Evolutionary conservation across 1,140 invertebrate species (phyloP), one percentile per base, ranked within the genome.

Genomic region (Macrocentrus cingulum): DNA sequence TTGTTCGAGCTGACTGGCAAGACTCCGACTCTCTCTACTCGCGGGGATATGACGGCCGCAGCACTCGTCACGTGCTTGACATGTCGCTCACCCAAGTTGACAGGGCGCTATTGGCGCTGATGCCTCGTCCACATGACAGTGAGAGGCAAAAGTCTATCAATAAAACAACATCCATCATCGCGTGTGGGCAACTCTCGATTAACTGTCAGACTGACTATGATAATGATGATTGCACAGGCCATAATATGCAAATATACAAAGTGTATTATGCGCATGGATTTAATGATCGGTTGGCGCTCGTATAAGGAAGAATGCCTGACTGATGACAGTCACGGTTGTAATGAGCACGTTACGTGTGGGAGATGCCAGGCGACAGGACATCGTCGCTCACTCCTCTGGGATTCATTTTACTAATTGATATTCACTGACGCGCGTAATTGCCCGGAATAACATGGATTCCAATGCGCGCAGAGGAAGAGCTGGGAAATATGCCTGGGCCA

Each of bases 381-480:
- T 48, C 4, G 8, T 25, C 13, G n/a, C 45, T 25, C 11, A 13
- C n/a, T 44, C 13, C 37, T n/a, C n/a, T 8, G 8, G 16, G 32
- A 48, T 48, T 23, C 61, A 57, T 66, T 62, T 60, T 70, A 66
- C 75, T 77, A 78, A 78, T 78, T 77, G 71, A 74, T 72, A 78
- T 74, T 75, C 72, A 75, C 67, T 70, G 74, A 67, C 61, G 67
- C 66, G 63, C 67, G 68, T 75, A 75, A 78, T 74, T 70, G 69
- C 54, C 59, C 65, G 72, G 69, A 77, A 75, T 76, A 76, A 75
- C 72, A 75, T 64, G 70, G 68, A 79, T 79, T 76, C 72, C 74
- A 72, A 77, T 76, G 68, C 63, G 61, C 66, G 70, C 64, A 71
- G 67, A 66, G 62, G 61, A 39, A 51, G 59, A 66, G n/a, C n/a